A percentile compares a stretch with the other conserved stretches of the same genome.
Evolutionary conservation across 2,113 vertebrate species (phyloP).

Genomic region (Prunella himalayana): DNA sequence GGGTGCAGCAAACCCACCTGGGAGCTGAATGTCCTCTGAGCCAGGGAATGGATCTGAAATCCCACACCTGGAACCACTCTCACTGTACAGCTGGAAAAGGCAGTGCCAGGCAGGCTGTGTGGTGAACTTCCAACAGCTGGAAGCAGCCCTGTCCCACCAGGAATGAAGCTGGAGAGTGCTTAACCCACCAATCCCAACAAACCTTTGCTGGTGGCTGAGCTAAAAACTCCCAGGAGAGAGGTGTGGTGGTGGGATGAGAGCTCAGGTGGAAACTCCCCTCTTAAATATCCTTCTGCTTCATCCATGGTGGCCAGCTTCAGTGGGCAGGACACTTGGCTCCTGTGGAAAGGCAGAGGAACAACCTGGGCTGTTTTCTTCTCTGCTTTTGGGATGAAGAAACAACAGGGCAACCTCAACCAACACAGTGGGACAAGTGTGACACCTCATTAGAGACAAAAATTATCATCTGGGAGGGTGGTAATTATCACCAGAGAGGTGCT

Average conservation of each 20-base stretch:
- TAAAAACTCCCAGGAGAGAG: slow-evolving; percentile 81
- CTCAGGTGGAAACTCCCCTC: slow-evolving; percentile 66
- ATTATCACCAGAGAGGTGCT: neutral
- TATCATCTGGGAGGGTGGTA: neutral
- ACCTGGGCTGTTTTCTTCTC: fast-evolving
- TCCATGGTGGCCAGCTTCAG: slow-evolving; percentile 70
- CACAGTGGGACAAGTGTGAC: fast-evolving
- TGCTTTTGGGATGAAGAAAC: neutral
- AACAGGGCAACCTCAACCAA: neutral
- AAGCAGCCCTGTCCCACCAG: neutral
- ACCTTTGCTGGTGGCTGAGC: slow-evolving; percentile 71
- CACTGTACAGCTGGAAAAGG: neutral
- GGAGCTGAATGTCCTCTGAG: neutral
- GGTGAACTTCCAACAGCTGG: neutral
- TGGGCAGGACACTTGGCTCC: slow-evolving; percentile 71
- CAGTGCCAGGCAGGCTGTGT: neutral
- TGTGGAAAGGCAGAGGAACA: slow-evolving; percentile 9
- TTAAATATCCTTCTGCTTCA: slow-evolving; percentile 83
- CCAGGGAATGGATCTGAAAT: neutral
- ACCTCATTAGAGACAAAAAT: neutral
- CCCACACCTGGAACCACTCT: neutral
- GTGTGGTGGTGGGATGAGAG: slow-evolving; percentile 45
- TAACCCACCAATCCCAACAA: neutral
- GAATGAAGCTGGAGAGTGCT: neutral
- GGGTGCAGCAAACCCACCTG: neutral